These are phyloP conservation scores for Tiliacea aurago DNA, from an alignment of 2,888 invertebrate genomes.

Conservation along the genomic window DNA sequence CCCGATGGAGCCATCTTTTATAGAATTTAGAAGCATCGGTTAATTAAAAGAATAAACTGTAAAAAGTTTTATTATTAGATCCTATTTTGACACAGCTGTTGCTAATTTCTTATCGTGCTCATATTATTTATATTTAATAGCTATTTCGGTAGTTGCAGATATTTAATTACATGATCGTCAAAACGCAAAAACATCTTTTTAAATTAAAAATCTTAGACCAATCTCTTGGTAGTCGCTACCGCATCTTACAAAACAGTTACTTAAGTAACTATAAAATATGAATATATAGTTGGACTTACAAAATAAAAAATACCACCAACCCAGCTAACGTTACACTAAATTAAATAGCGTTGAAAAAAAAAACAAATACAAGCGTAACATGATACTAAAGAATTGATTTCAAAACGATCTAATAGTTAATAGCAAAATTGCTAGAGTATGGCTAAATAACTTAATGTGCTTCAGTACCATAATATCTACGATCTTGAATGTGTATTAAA, in stretches of 20 bases:
- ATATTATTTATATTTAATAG: constrained; percentile 1
- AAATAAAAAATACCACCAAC: constrained; percentile 46
- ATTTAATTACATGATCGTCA: constrained; percentile 9
- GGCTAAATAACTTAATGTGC: constrained; percentile 86
- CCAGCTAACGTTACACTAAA: constrained; percentile 36
- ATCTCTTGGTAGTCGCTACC: constrained; percentile 24
- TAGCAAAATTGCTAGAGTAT: constrained; percentile 81
- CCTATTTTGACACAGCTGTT: no score
- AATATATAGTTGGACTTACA: constrained; percentile 1
- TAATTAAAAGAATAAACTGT: neutral
- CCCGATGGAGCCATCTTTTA: neutral
- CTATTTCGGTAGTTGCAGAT: constrained; percentile 11
- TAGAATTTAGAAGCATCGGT: neutral
- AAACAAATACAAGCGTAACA: constrained; percentile 67
- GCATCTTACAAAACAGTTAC: neutral
- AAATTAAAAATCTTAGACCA: constrained; percentile 21
- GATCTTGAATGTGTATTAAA: constrained; percentile 70
- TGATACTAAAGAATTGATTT: constrained; percentile 79
- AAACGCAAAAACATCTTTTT: constrained; percentile 29
- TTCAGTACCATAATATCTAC: constrained; percentile 65
- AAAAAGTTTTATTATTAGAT: neutral
- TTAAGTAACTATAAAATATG: neutral
- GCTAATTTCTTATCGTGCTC: neutral
- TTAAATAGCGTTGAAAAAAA: constrained; percentile 61
- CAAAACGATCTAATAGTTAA: constrained; percentile 82